A percentile compares a stretch with the other conserved stretches of the same genome.
These are phyloP conservation scores for Hepsetus odoe DNA, from an alignment of 2,113 vertebrate genomes.

Conservation along the genomic window DNA sequence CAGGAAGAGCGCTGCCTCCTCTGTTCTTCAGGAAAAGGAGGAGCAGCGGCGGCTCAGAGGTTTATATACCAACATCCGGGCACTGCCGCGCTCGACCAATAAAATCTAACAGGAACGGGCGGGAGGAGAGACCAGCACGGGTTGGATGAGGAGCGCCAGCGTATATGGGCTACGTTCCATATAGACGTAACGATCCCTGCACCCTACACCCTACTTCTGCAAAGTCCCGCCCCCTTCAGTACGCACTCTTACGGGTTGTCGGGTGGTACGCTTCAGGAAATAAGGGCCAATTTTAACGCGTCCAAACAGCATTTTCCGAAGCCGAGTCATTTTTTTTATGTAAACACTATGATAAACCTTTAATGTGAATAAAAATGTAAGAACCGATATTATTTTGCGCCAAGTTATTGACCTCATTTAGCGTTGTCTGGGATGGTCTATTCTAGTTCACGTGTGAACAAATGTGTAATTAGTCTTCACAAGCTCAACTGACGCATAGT, in stretches of 20 bases:
- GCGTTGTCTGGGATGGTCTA: too few species aligned
- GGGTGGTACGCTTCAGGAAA: neutral
- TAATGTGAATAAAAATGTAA: too few species aligned
- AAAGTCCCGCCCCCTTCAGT: neutral
- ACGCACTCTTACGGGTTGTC: neutral
- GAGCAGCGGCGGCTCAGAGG: neutral
- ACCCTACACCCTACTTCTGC: neutral
- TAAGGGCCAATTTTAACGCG: neutral
- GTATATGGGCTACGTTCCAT: neutral
- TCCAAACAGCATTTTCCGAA: neutral
- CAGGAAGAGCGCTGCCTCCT: conserved; percentile 75
- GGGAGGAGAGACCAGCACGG: neutral
- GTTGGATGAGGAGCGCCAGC: neutral
- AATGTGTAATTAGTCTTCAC: too few species aligned
- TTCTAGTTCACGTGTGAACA: too few species aligned
- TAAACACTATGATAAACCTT: neutral
- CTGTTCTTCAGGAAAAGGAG: conserved; percentile 56
- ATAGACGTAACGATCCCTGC: neutral
- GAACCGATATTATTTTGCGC: too few species aligned
- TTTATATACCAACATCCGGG: conserved; percentile 57
- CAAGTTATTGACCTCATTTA: too few species aligned
- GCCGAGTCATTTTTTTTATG: neutral
- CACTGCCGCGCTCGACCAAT: conserved; percentile 22
- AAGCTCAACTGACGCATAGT: too few species aligned
- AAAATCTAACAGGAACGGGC: neutral